Conservation (phyloP, 2,797 vertebrate genomes). For the Sebastes hopkinsi region DNA sequence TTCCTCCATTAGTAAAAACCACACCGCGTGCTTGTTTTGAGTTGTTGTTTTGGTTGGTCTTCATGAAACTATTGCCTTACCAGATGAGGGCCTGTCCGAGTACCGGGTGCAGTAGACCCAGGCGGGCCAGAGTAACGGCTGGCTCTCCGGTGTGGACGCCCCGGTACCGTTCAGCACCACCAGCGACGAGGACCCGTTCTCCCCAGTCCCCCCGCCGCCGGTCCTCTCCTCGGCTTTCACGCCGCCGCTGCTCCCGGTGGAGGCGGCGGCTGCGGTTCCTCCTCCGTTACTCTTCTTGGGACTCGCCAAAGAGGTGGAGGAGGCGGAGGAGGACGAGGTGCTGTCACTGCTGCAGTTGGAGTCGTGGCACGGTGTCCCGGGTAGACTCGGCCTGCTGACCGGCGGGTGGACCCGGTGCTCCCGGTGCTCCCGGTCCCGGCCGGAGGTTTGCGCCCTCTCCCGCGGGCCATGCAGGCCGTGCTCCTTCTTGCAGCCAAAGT, state of each 20-base stretch:
- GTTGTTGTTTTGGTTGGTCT: background rate
- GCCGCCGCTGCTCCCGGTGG: conserved; percentile 18
- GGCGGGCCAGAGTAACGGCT: conserved; percentile 91
- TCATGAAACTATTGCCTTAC: conserved; percentile 81
- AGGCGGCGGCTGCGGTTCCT: background rate
- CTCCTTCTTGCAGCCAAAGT: conserved; percentile 93
- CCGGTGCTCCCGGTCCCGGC: conserved; percentile 83
- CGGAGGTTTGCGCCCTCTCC: conserved; percentile 86
- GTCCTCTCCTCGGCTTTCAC: conserved; percentile 60
- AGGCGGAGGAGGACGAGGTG: conserved; percentile 79
- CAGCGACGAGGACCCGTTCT: conserved; percentile 49
- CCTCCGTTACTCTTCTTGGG: conserved; percentile 40
- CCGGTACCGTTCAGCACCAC: conserved; percentile 71
- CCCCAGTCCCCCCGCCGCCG: conserved; percentile 17
- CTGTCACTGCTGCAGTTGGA: conserved; percentile 89
- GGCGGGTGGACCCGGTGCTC: conserved; percentile 72
- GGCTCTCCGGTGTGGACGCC: conserved; percentile 80
- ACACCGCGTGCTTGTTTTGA: too few species aligned
- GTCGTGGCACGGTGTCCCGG: conserved; percentile 86
- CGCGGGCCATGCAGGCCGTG: conserved; percentile 63
- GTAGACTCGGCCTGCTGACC: conserved; percentile 79
- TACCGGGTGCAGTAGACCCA: conserved; percentile 97
- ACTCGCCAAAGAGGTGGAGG: conserved; percentile 56
- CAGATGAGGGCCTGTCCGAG: conserved; percentile 94
- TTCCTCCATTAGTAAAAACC: background rate